Conservation (phyloP, 1,140 invertebrate species). For the Drosophila kurseongensis region DNA sequence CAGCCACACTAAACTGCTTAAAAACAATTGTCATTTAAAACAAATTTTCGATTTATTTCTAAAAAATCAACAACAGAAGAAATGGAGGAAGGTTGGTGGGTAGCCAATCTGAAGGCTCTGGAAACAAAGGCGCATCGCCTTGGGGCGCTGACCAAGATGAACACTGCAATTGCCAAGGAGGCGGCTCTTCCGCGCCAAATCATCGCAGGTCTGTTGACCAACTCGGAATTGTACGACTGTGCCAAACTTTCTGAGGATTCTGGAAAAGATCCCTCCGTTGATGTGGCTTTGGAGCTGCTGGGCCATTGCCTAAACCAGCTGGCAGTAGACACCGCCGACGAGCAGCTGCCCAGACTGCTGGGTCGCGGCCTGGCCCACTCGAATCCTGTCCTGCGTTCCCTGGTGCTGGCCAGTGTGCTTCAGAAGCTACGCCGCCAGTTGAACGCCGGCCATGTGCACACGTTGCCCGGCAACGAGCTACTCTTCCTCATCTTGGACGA, state of each 20-base stretch:
- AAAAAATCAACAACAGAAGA: background rate
- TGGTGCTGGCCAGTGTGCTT: conserved; percentile 86
- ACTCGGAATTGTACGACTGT: conserved; percentile 85
- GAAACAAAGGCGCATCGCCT: conserved; percentile 77
- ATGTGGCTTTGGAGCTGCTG: conserved; percentile 87
- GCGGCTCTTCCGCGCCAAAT: conserved; percentile 56
- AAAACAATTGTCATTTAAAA: conserved; percentile 14
- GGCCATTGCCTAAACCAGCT: conserved; percentile 86
- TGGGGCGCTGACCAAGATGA: conserved; percentile 65
- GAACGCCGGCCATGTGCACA: background rate
- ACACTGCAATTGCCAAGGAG: conserved; percentile 54
- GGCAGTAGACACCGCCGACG: conserved; percentile 85
- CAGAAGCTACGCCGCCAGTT: conserved; percentile 42
- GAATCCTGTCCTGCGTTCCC: conserved; percentile 84
- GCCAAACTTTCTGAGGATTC: conserved; percentile 23
- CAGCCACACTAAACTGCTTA: background rate
- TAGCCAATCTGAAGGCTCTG: conserved; percentile 78
- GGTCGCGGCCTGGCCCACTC: conserved; percentile 86
- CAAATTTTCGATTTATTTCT: background rate
- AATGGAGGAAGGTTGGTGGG: conserved; percentile 85
- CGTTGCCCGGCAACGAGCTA: conserved; percentile 47
- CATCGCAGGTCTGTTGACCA: conserved; percentile 69
- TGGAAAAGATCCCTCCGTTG: conserved; percentile 54
- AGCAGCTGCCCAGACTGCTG: conserved; percentile 75
- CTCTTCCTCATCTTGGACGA: conserved; percentile 58